Conservation (phyloP, 2,888 invertebrate species). For the Drosophila tripunctata region DNA sequence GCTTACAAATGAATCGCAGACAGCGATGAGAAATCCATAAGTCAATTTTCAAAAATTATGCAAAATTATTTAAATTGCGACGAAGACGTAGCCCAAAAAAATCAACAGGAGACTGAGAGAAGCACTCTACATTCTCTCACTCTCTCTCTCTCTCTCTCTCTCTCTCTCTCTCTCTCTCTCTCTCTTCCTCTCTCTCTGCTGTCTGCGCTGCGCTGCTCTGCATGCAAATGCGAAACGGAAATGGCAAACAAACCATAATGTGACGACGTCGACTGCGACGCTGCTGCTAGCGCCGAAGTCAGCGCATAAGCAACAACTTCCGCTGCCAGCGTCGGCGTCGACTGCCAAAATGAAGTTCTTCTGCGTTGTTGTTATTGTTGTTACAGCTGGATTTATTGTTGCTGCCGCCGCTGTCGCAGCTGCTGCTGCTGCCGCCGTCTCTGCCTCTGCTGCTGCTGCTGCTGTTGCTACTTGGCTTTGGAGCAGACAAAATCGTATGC, state of each 20-base stretch:
- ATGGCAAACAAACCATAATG: slow-evolving; percentile 81
- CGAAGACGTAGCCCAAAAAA: slow-evolving; percentile 48
- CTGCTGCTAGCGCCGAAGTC: slow-evolving; percentile 36
- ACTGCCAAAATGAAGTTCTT: slow-evolving; percentile 64
- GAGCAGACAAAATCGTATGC: slow-evolving; percentile 79
- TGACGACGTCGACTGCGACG: slow-evolving; percentile 48
- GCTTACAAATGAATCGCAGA: slow-evolving; percentile 73
- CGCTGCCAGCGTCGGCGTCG: slow-evolving; percentile 51
- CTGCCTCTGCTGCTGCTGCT: not conserved
- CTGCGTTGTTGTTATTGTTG: slow-evolving; percentile 6
- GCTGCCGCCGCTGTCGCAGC: slow-evolving; percentile 1
- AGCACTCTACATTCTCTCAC: slow-evolving; percentile 3
- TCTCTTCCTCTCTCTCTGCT: not conserved
- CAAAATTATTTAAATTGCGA: slow-evolving; percentile 83
- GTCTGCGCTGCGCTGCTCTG: slow-evolving; percentile 42
- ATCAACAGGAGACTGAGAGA: slow-evolving; percentile 66
- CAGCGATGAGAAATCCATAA: slow-evolving; percentile 77
- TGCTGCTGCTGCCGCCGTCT: not conserved
- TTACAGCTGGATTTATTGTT: slow-evolving; percentile 19
- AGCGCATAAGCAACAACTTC: slow-evolving; percentile 69
- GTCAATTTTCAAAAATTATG: slow-evolving; percentile 82
- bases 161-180: not conserved
- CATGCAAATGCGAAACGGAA: slow-evolving; percentile 78
- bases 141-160: not conserved
- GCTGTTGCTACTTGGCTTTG: slow-evolving; percentile 40